phyloP scores from a whole-genome alignment of 2,888 invertebrate genomes.

The Hyposoter dolosus region DNA sequence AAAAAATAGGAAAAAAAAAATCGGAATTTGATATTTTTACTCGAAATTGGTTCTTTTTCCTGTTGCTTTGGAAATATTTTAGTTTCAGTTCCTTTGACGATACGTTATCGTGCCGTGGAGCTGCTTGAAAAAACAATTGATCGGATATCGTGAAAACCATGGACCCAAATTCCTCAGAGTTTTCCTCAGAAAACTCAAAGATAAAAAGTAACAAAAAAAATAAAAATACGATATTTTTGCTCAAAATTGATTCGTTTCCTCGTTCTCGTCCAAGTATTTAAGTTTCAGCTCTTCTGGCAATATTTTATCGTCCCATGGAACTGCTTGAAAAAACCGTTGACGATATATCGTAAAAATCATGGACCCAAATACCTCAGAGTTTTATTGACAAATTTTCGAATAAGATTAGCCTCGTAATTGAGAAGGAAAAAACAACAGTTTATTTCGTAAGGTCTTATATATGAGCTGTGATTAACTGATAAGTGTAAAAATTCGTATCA shows the following conservation, averaged over 20 bases:
- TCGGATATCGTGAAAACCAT: no score
- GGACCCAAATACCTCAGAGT: neutral
- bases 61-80: neutral
- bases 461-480: conserved; percentile 15
- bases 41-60: no score
- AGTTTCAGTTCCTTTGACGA: neutral
- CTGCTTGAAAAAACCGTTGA: neutral
- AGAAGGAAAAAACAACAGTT: conserved; percentile 12
- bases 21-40: no score
- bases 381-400: neutral
- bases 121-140: no score
- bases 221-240: neutral
- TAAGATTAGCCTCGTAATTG: neutral
- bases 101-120: no score
- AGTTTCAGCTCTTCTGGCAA: neutral
- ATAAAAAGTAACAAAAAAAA: no score
- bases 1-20: no score
- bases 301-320: neutral
- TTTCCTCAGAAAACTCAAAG: no score
- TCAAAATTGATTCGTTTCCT: neutral
- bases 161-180: no score
- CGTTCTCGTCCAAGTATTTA: neutral
- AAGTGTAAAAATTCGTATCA: conserved; percentile 36
- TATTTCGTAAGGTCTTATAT: neutral
- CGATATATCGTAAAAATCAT: neutral